Evolutionary conservation across 2,888 invertebrate genomes (phyloP).

Genomic region (Toxonevra muliebris): DNA sequence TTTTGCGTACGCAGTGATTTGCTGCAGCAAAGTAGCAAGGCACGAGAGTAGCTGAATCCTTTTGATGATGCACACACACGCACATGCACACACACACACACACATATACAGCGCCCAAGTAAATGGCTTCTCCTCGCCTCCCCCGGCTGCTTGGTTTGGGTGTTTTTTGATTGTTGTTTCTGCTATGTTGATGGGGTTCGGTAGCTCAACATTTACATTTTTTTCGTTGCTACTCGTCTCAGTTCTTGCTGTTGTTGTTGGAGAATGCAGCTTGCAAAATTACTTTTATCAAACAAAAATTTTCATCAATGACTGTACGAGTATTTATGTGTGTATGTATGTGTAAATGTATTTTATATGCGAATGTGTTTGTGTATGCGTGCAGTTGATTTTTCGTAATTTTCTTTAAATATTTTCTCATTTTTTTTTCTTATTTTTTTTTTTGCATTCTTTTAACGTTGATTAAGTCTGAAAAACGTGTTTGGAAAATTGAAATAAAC

Average conservation of each 20-base stretch:
- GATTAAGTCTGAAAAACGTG: slow-evolving; percentile 56
- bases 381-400: slow-evolving; percentile 31
- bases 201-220: background rate
- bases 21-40: background rate
- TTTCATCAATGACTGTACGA: background rate
- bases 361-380: slow-evolving; percentile 21
- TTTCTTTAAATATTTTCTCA: slow-evolving; percentile 16
- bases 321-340: too few species aligned
- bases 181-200: too few species aligned
- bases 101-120: background rate
- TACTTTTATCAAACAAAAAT: background rate
- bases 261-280: background rate
- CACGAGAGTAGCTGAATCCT: background rate
- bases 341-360: background rate
- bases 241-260: background rate
- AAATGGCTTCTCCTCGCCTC: background rate
- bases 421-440: slow-evolving; percentile 1
- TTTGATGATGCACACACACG: background rate
- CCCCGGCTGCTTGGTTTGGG: too few species aligned
- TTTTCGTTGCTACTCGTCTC: background rate
- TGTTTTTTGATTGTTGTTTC: too few species aligned
- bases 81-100: background rate
- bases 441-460: slow-evolving; percentile 41
- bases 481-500: slow-evolving; percentile 44
- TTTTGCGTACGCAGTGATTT: slow-evolving; percentile 24